These are phyloP conservation scores for Yasuhikotakia modesta DNA, from an alignment of 2,797 vertebrate genomes.

Conservation along the genomic window DNA sequence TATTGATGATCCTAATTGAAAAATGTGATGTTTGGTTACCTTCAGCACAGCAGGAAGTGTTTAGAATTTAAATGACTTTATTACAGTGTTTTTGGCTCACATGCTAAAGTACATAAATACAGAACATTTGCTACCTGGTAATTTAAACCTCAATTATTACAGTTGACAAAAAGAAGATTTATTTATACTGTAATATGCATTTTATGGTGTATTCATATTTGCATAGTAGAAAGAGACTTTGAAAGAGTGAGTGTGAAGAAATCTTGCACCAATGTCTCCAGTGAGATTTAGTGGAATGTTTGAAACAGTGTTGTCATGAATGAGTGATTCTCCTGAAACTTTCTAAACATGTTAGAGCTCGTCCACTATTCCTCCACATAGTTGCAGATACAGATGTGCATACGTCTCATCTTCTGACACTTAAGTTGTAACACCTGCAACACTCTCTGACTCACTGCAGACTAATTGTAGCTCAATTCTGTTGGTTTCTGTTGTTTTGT, in stretches of 20 bases:
- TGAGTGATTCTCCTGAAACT: not conserved
- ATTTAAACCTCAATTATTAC: conserved; percentile 1
- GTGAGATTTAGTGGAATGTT: no score
- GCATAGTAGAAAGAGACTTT: not conserved
- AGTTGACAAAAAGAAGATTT: not conserved
- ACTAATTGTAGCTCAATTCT: conserved; percentile 9
- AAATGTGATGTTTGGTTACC: conserved; percentile 36
- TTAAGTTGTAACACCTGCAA: conserved; percentile 27
- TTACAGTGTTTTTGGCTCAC: conserved; percentile 6
- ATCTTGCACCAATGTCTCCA: no score
- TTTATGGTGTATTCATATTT: not conserved
- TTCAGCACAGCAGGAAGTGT: not conserved
- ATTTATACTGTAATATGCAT: not conserved
- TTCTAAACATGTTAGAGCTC: not conserved
- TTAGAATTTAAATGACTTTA: conserved; percentile 22
- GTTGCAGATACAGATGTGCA: conserved; percentile 10
- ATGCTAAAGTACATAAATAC: not conserved
- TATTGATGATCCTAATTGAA: conserved; percentile 32
- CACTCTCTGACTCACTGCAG: not conserved
- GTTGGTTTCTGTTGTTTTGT: not conserved
- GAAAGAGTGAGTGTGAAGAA: not conserved
- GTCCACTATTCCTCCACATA: not conserved
- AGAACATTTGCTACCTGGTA: not conserved
- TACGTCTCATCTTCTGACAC: conserved; percentile 20
- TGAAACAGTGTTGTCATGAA: not conserved